Evolutionary conservation across 2,888 invertebrate genomes (phyloP).

Genomic region (Eledona agricola): DNA sequence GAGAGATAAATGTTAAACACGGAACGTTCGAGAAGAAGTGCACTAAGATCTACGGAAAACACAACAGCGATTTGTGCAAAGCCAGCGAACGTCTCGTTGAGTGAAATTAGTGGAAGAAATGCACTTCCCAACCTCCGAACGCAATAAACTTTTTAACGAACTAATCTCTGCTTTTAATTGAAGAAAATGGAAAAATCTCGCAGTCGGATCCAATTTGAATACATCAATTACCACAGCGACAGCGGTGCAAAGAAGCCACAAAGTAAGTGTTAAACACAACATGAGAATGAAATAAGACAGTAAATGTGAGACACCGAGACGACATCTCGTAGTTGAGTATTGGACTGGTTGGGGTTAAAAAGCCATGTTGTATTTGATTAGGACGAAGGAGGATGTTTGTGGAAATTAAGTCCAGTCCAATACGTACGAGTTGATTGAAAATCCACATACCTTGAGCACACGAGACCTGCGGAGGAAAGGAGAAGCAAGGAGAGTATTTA

Average conservation of each 20-base stretch:
- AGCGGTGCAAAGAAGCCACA: too few species aligned
- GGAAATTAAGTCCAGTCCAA: conserved; percentile 28
- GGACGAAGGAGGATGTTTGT: conserved; percentile 1
- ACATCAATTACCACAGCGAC: background rate
- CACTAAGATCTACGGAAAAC: too few species aligned
- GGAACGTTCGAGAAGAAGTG: too few species aligned
- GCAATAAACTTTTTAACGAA: too few species aligned
- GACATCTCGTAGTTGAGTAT: conserved; percentile 13
- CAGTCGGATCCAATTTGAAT: conserved; percentile 14
- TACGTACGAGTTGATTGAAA: conserved; percentile 29
- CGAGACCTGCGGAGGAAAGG: conserved; percentile 20
- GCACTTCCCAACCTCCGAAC: too few species aligned
- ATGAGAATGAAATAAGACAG: conserved; percentile 20
- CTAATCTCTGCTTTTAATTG: conserved; percentile 31
- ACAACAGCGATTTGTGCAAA: too few species aligned
- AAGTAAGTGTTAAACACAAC: conserved; percentile 15
- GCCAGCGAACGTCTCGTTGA: too few species aligned
- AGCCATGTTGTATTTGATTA: too few species aligned
- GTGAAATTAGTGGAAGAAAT: too few species aligned
- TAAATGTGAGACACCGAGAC: conserved; percentile 27
- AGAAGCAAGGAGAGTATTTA: conserved; percentile 44
- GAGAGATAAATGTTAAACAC: too few species aligned
- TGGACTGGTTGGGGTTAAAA: conserved; percentile 24
- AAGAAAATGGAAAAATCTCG: conserved; percentile 13
- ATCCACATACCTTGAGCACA: conserved; percentile 46